Base-by-base conservation (phyloP, 2,888 invertebrate species). In the Scaptomyza reducta region DNA sequence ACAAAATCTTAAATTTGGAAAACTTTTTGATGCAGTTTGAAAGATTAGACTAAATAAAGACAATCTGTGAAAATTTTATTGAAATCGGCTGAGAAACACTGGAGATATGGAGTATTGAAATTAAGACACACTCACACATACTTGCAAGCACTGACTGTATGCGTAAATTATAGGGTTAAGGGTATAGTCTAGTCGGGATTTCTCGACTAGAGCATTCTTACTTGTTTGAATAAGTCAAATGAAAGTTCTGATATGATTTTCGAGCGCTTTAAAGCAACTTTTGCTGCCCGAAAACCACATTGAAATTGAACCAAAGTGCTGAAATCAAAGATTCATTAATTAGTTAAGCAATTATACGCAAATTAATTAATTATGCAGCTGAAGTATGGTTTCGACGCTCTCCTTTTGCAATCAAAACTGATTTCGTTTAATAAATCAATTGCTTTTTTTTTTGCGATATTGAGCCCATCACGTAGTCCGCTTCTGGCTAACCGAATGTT, bases 401-500 rank as follows among this genome's bases (percentile, higher is more conserved):
- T 35, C 5, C 6, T n/a, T n/a, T 35, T n/a, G 11, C 3, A 31
- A 13, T 9, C 3, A 46, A 46, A 9, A 13, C 22, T 16, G 2
- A 14, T 22, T 33, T 25, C 9, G 16, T 47, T 47, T 11, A 27
- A 49, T 35, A 46, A 46, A 63, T 50, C 31, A 53, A 46, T 46
- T 33, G 3, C 9, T 22, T 9, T n/a, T n/a, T n/a, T n/a, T n/a
- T n/a, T n/a, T n/a, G n/a, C 5, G 9, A 3, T 14, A 13, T 45
- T 46, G 25, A 49, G 47, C 59, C 38, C 35, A 70, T 74, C 77
- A 76, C 72, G 66, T 76, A 66, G 46, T 35, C 59, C 45, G 56
- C 56, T 44, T 49, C 42, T 66, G 67, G 62, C 56, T 51, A 59
- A 71, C 62, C 77, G 44, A 74, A 77, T 67, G 67, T 75, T 82